A percentile compares a stretch with the other conserved stretches of the same genome.
Evolutionary conservation across 2,113 vertebrate genomes (phyloP).

Genomic region (Pangasianodon gigas): DNA sequence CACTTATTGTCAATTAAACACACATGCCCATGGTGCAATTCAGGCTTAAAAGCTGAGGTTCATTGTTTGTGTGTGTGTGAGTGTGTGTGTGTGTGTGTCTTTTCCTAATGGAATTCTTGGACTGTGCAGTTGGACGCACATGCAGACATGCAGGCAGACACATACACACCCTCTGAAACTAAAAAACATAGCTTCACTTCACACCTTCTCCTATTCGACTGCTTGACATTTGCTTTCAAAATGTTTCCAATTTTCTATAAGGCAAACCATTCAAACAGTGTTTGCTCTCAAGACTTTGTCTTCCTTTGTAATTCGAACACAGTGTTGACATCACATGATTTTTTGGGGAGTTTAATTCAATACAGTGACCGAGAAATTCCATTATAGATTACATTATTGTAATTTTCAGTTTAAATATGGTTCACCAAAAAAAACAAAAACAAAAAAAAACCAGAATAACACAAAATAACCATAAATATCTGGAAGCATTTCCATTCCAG

Average conservation of each 20-base stretch:
- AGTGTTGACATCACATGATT: not conserved
- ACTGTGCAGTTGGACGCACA: constrained; percentile 18
- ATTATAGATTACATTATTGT: not conserved
- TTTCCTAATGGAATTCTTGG: constrained; percentile 29
- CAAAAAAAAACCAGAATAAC: not conserved
- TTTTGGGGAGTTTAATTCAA: not conserved
- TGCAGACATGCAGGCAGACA: constrained; percentile 1
- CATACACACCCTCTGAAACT: not conserved
- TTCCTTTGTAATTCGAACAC: not conserved
- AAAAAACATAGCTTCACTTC: constrained; percentile 2
- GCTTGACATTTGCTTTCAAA: constrained; percentile 46
- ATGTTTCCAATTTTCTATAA: constrained; percentile 51
- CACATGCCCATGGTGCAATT: constrained; percentile 29
- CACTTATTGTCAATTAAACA: constrained; percentile 28
- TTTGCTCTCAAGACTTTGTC: not conserved
- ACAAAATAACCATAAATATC: constrained; percentile 16
- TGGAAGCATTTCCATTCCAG: constrained; percentile 1
- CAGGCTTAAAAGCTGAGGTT: constrained; percentile 30
- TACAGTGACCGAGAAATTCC: not conserved
- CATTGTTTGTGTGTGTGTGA: constrained; percentile 13
- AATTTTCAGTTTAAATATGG: not conserved
- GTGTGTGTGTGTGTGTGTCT: not conserved
- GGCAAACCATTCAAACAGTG: constrained; percentile 19
- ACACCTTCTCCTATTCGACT: constrained; percentile 35
- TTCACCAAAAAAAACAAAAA: not conserved